A percentile compares a stretch with the other conserved stretches of the same genome.
These are phyloP conservation scores for Diacarnus erythraeanus DNA, from an alignment of 37 sponge, comb jelly and placozoan species.

Conservation along the genomic window DNA sequence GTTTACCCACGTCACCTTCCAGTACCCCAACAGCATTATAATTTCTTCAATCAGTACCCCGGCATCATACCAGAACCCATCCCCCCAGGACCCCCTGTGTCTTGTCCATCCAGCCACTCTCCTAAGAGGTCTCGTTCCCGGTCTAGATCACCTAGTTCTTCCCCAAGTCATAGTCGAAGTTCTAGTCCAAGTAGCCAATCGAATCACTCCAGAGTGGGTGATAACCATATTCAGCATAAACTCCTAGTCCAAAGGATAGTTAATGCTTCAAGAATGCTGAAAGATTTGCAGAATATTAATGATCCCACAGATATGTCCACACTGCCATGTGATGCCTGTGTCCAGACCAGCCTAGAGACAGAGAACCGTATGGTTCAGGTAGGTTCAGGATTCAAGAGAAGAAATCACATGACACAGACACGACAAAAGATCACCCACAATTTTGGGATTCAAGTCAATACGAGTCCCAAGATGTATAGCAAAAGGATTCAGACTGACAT, in stretches of 20 bases:
- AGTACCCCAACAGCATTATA: neutral
- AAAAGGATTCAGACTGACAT: slow-evolving; percentile 14
- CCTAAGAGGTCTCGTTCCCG: neutral
- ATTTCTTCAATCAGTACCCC: neutral
- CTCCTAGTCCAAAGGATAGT: neutral
- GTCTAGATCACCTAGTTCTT: neutral
- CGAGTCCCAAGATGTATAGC: slow-evolving; percentile 1
- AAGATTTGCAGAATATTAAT: neutral
- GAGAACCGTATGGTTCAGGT: neutral
- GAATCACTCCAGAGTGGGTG: neutral
- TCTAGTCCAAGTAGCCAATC: neutral
- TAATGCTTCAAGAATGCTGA: neutral
- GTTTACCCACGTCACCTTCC: neutral
- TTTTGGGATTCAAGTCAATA: neutral
- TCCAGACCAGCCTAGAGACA: neutral
- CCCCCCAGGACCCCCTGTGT: neutral
- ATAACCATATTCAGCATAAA: neutral
- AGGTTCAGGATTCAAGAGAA: slow-evolving; percentile 23
- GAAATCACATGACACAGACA: slow-evolving; percentile 1
- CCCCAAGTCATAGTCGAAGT: slow-evolving; percentile 7
- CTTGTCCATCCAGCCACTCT: neutral
- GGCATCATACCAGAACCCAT: neutral
- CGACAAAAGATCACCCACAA: neutral
- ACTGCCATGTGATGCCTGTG: neutral
- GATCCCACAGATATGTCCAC: neutral